Evolutionary conservation across 1,140 invertebrate genomes (phyloP), one percentile per base, ranked within the genome.

Genomic region (Drosophila serrata): DNA sequence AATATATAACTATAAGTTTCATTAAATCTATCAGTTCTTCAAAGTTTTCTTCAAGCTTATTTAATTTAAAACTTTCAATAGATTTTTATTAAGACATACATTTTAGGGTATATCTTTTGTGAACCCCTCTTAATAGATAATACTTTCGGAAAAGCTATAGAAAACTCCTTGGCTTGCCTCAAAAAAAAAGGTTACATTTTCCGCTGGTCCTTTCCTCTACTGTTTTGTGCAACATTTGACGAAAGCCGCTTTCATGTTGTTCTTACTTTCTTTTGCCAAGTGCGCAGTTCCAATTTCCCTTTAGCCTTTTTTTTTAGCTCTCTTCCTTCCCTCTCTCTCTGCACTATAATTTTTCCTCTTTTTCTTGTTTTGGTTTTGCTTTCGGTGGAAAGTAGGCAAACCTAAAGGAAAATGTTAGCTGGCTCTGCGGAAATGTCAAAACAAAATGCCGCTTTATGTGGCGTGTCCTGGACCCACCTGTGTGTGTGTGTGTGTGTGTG

Each of bases 371-470:
- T 19, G 37, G 35, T 53, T 73, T 79, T 75, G 57, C 45, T 74
- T 59, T 64, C 19, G 46, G 24, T 69, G 56, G 43, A 57, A 85
- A 73, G 81, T 85, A 64, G 81, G 62, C 82, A 81, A 81, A 62
- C 78, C 51, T 35, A 8, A 29, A 48, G 43, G 51, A 74, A 77
- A 67, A 79, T 75, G 74, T 68, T 35, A 31, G 17, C 17, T 40
- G 56, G 40, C 40, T 37, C 48, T 77, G 61, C 74, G 62, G 70
- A 79, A 79, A 79, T 80, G 78, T 81, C 81, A 81, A 77, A 84
- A 90, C 85, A 88, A 88, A 88, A 88, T 90, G 81, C 67, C 85
- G 85, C 75, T 90, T 88, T 90, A 88, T 88, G 86, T 79, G 65
- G 77, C 78, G 63, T 88, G 69, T 78, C 81, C 75, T 82, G 73